These are phyloP conservation scores for Neogale vison DNA, from an alignment of 2,113 vertebrate genomes.

Conservation along the genomic window DNA sequence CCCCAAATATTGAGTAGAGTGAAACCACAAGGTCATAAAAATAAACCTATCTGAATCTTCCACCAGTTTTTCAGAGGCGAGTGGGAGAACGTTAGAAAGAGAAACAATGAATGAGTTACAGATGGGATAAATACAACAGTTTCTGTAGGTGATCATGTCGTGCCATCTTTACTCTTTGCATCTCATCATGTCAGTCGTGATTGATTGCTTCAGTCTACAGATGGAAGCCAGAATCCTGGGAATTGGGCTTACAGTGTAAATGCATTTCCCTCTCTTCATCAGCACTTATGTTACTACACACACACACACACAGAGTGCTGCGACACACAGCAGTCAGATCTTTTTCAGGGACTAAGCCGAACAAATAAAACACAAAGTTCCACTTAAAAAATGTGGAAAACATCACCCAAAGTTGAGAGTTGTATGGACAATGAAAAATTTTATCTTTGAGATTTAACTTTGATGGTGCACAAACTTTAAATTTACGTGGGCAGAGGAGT, in stretches of 20 bases:
- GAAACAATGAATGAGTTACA: slow-evolving; percentile 66
- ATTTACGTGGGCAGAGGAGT: not conserved
- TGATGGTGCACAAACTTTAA: not conserved
- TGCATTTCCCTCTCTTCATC: not conserved
- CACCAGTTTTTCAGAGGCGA: slow-evolving; percentile 62
- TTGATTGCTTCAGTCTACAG: slow-evolving; percentile 14
- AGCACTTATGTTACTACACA: not conserved
- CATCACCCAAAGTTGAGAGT: not conserved
- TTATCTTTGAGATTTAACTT: not conserved
- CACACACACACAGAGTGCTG: not conserved
- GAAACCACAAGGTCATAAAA: slow-evolving; percentile 70
- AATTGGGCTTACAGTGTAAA: slow-evolving; percentile 33
- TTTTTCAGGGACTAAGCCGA: not conserved
- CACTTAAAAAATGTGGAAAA: not conserved
- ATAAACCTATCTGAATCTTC: slow-evolving; percentile 66
- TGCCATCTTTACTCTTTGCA: slow-evolving; percentile 19
- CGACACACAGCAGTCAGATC: not conserved
- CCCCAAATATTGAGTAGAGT: slow-evolving; percentile 54
- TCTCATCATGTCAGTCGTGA: slow-evolving; percentile 45
- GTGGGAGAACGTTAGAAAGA: slow-evolving; percentile 43
- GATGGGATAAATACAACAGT: slow-evolving; percentile 49
- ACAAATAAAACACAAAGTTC: not conserved
- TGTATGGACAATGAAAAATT: not conserved
- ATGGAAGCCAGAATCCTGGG: slow-evolving; percentile 16
- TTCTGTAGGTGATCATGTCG: not conserved